These are phyloP conservation scores for Whitmania pigra DNA, from an alignment of 1,140 invertebrate species.

Conservation along the genomic window DNA sequence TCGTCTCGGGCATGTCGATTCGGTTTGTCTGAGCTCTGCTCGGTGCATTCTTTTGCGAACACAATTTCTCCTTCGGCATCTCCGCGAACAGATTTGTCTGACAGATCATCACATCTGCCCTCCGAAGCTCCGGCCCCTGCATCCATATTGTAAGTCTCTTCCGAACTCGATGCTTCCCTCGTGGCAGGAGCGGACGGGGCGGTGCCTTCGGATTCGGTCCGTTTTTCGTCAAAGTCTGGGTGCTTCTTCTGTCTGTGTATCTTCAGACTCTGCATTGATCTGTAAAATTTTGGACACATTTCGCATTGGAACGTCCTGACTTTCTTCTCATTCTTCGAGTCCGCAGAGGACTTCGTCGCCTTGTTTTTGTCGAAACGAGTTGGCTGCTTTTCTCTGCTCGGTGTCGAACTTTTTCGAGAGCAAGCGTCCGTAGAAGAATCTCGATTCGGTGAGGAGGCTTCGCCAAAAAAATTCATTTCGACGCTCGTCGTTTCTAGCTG, in stretches of 20 bases:
- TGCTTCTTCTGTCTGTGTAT: neutral
- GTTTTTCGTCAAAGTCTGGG: neutral
- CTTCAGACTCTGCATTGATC: constrained; percentile 7
- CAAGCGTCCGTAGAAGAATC: neutral
- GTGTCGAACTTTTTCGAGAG: neutral
- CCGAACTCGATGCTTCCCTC: neutral
- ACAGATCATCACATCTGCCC: neutral
- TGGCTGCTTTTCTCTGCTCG: neutral
- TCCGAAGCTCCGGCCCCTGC: neutral
- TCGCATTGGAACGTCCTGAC: neutral
- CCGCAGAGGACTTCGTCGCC: too few species aligned
- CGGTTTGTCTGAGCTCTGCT: neutral
- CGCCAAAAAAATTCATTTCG: too few species aligned
- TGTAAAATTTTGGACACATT: neutral
- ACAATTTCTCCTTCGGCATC: neutral
- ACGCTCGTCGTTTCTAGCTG: too few species aligned
- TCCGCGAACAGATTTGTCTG: neutral
- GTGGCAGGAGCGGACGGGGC: neutral
- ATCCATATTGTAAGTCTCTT: neutral
- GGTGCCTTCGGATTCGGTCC: neutral
- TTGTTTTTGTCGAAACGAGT: too few species aligned
- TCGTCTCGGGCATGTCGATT: neutral
- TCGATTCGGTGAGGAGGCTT: too few species aligned
- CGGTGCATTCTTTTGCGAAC: neutral
- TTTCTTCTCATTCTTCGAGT: neutral